Conservation (phyloP, 37 sponge, comb jelly and placozoan species). For the Lycopodina hypogea region DNA sequence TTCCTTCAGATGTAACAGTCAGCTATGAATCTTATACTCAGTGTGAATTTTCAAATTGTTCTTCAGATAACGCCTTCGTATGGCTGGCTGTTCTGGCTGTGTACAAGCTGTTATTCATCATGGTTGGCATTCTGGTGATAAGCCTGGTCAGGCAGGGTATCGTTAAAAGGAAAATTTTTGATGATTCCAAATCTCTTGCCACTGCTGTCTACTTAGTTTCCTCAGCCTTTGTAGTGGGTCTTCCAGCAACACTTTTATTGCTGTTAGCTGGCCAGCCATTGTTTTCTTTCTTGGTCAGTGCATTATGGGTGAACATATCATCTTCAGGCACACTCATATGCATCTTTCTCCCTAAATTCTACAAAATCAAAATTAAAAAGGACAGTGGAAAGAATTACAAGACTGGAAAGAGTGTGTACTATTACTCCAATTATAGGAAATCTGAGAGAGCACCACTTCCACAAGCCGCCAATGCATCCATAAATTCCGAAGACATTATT, state of each 20-base stretch:
- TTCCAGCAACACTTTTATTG: neutral
- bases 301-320: conserved; percentile 23
- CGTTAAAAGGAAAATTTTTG: conserved; percentile 10
- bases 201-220: conserved; percentile 14
- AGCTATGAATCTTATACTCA: neutral
- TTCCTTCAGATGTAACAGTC: neutral
- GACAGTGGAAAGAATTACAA: conserved; percentile 1
- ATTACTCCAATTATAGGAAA: too few relatives aligned
- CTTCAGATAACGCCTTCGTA: neutral
- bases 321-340: conserved; percentile 6
- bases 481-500: too few relatives aligned
- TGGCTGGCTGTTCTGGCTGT: conserved; percentile 12
- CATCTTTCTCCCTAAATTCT: conserved; percentile 12
- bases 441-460: too few relatives aligned
- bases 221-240: conserved; percentile 9
- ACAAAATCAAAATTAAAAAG: conserved; percentile 7
- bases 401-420: neutral
- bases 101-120: conserved; percentile 14
- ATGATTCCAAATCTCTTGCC: conserved; percentile 23
- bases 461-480: too few relatives aligned
- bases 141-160: conserved; percentile 22
- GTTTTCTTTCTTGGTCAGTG: neutral
- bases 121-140: neutral
- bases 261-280: neutral
- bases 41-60: neutral